Conservation (phyloP, 2,113 vertebrate species). For the Anser brachyrhynchus region DNA sequence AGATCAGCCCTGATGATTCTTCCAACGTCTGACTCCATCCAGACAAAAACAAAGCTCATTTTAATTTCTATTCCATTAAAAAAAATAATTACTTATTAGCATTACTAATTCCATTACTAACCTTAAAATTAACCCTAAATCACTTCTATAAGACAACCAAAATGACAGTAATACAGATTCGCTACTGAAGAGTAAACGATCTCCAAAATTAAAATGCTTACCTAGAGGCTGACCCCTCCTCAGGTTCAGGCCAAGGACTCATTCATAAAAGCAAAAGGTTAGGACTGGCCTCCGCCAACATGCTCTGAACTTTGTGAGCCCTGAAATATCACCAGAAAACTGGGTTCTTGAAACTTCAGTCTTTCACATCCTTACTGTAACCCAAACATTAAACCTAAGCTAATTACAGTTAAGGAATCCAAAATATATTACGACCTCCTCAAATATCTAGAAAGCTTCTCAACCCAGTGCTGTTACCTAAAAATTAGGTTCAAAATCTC, state of each 20-base stretch:
- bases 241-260: not conserved
- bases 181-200: not conserved
- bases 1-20: not conserved
- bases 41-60: not conserved
- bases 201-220: not conserved
- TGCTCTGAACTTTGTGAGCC: fast-evolving
- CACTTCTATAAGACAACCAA: not conserved
- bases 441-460: not conserved
- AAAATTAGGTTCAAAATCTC: too few species aligned
- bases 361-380: not conserved
- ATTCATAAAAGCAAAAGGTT: not conserved
- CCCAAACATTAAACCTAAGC: not conserved
- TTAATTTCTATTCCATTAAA: not conserved
- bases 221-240: not conserved
- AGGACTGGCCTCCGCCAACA: not conserved
- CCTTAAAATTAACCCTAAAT: not conserved
- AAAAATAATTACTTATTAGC: not conserved
- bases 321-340: not conserved
- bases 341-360: fast-evolving
- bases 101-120: not conserved
- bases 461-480: not conserved
- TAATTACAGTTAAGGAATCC: not conserved
- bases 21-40: not conserved
- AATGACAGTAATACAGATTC: not conserved
- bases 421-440: not conserved